phyloP scores from a whole-genome alignment of 2,113 vertebrate genomes.

The Pelobates fuscus region DNA sequence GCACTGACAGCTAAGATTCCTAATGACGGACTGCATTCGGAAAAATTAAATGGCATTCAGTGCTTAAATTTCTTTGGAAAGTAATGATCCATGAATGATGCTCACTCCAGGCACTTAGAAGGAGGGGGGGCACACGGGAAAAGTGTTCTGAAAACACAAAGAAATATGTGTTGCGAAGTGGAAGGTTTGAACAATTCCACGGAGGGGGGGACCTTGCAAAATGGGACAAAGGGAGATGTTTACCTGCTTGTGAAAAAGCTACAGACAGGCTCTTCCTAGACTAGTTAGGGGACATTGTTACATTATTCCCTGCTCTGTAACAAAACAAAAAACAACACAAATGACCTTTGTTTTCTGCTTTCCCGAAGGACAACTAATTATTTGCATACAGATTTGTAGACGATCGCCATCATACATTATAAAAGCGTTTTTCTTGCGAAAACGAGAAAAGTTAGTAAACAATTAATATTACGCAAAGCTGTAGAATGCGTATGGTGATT shows the following conservation, averaged over 20 bases:
- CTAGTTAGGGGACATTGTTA: neutral
- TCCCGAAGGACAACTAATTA: constrained; percentile 1
- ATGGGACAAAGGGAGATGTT: constrained; percentile 45
- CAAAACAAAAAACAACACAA: no score
- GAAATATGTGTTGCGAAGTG: constrained; percentile 83
- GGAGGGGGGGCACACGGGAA: constrained; percentile 76
- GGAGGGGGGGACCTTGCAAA: constrained; percentile 60
- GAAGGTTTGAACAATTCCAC: constrained; percentile 83
- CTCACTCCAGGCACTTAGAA: constrained; percentile 94
- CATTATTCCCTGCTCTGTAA: neutral
- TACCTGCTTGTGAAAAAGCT: constrained; percentile 15
- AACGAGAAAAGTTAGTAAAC: no score
- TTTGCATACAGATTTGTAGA: neutral
- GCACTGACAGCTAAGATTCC: constrained; percentile 98
- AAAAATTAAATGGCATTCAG: constrained; percentile 99
- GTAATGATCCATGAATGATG: constrained; percentile 99
- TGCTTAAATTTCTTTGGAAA: constrained; percentile 99
- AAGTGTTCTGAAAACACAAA: constrained; percentile 92
- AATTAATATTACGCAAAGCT: no score
- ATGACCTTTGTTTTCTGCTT: constrained; percentile 5
- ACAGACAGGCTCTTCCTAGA: neutral
- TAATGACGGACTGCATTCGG: constrained; percentile 99
- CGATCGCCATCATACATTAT: neutral
- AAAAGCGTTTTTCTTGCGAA: neutral
- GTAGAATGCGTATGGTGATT: no score